A percentile compares a stretch with the other conserved stretches of the same genome.
phyloP scores from a whole-genome alignment of 2,797 vertebrate species.

The Enteromius thamalakanensis region DNA sequence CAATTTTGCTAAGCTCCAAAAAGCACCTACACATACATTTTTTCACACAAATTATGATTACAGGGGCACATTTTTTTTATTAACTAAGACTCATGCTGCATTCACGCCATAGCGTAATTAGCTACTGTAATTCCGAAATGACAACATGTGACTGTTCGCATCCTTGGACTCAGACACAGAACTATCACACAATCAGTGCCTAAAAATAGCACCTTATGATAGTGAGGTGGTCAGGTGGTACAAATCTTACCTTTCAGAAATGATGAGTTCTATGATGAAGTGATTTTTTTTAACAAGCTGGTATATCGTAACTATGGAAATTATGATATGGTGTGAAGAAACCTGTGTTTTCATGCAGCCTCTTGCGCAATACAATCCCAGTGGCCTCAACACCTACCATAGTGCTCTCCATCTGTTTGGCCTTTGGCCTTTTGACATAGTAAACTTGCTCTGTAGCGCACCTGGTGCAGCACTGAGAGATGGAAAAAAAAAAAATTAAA shows the following conservation, averaged over 20 bases:
- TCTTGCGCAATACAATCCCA: not conserved
- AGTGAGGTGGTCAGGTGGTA: not conserved
- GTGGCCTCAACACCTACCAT: not conserved
- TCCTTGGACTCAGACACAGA: not conserved
- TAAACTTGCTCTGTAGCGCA: slow-evolving; percentile 2
- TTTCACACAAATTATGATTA: not conserved
- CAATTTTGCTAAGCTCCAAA: not conserved
- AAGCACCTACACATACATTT: not conserved
- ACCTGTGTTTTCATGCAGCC: not conserved
- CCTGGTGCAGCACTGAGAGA: not conserved
- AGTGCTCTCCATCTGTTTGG: too few species aligned
- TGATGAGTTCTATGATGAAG: too few species aligned
- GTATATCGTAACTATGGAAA: not conserved
- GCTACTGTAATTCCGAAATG: not conserved
- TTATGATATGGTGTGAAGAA: not conserved
- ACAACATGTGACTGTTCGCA: not conserved
- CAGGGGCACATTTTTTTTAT: not conserved
- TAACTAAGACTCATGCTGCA: not conserved
- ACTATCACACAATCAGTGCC: not conserved
- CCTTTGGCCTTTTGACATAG: not conserved
- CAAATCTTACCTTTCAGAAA: not conserved
- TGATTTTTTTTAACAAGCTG: not conserved
- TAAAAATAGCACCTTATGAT: not conserved
- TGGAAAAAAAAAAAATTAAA: not conserved
- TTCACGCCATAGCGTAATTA: not conserved